A percentile compares a stretch with the other conserved stretches of the same genome.
Evolutionary conservation across 2,888 invertebrate genomes (phyloP).

Genomic region (Polyommatus icarus): DNA sequence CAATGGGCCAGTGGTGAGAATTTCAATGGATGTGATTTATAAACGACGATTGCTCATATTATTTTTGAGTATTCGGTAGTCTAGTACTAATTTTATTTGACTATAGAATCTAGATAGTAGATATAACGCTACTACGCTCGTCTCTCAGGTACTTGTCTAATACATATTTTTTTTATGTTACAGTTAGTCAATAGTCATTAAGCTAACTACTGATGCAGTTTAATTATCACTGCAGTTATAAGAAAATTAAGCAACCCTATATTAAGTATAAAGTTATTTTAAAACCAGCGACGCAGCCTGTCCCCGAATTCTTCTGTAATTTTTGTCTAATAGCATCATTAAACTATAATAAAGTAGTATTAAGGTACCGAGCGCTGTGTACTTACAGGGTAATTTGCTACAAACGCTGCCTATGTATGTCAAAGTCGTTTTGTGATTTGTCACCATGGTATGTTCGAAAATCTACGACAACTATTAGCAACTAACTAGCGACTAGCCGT

Average conservation of each 20-base stretch:
- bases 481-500: too few relatives aligned
- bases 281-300: background rate
- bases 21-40: too few relatives aligned
- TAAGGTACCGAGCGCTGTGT: background rate
- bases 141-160: too few relatives aligned
- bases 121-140: too few relatives aligned
- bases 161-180: too few relatives aligned
- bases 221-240: background rate
- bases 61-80: too few relatives aligned
- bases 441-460: background rate
- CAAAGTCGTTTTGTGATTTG: slow-evolving; percentile 1
- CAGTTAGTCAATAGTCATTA: too few relatives aligned
- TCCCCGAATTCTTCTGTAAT: slow-evolving; percentile 16
- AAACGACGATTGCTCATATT: too few relatives aligned
- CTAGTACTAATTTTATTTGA: too few relatives aligned
- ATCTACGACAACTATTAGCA: background rate
- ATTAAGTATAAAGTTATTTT: background rate
- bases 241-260: background rate
- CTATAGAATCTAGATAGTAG: too few relatives aligned
- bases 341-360: slow-evolving; percentile 29
- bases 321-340: slow-evolving; percentile 19
- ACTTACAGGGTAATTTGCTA: background rate
- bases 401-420: slow-evolving; percentile 7
- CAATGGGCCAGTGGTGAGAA: background rate
- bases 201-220: background rate